These are phyloP conservation scores for Centropus unirufus DNA, from an alignment of 2,113 vertebrate species.

Conservation along the genomic window DNA sequence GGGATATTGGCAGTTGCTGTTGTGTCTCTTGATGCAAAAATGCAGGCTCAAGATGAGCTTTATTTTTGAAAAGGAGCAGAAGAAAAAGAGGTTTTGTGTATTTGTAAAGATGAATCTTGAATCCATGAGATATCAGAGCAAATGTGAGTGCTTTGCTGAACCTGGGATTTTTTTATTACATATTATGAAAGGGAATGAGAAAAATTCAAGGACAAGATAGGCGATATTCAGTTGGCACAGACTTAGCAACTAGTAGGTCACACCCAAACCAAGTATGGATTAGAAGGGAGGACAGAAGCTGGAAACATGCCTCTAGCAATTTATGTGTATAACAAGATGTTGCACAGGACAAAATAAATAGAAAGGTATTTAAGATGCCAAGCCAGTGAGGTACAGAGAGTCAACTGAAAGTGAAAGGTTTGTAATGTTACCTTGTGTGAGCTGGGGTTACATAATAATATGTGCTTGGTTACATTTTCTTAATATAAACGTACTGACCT, in stretches of 20 bases:
- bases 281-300: neutral
- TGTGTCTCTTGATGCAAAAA: neutral
- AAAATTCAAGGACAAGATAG: neutral
- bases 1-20: neutral
- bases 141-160: neutral
- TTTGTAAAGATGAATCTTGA: neutral
- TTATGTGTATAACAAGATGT: neutral
- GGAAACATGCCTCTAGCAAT: neutral
- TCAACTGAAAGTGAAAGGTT: neutral
- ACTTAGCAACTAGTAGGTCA: neutral
- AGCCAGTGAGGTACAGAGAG: neutral
- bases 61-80: neutral
- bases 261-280: neutral
- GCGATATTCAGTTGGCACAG: neutral
- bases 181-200: neutral
- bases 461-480: neutral
- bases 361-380: neutral
- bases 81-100: neutral
- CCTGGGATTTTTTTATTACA: neutral
- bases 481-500: neutral
- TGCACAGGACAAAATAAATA: neutral
- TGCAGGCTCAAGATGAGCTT: neutral
- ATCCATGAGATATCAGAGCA: neutral
- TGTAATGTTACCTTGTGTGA: neutral
- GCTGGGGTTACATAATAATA: neutral